Conservation (phyloP, 2,113 vertebrate species). For the Pithys albifrons region DNA sequence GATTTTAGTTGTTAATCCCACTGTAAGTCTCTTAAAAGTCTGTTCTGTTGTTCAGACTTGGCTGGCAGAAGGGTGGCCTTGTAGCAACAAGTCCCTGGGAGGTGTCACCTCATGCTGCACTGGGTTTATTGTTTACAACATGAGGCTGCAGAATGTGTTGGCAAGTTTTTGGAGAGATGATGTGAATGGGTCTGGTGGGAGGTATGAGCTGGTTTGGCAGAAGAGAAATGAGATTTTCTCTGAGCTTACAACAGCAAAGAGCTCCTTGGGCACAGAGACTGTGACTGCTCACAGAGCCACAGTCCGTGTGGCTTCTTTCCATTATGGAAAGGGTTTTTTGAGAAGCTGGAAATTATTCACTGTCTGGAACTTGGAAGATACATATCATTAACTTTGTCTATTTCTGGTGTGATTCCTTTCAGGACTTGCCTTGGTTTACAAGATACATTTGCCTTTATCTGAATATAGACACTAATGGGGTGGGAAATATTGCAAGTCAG, state of each 20-base stretch:
- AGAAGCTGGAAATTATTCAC: not conserved
- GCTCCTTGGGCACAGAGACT: not conserved
- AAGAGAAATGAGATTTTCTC: not conserved
- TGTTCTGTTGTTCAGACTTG: not conserved
- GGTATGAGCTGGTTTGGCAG: not conserved
- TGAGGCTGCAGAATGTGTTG: not conserved
- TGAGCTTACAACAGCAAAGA: not conserved
- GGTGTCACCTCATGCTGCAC: not conserved
- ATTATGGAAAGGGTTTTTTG: not conserved
- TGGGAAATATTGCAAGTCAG: not conserved
- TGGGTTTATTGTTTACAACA: not conserved
- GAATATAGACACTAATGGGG: not conserved
- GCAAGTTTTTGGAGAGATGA: not conserved
- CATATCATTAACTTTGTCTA: not conserved
- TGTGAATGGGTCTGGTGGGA: not conserved
- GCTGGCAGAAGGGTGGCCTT: not conserved
- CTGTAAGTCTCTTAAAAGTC: not conserved
- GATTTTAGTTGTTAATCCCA: not conserved
- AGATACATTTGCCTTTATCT: not conserved
- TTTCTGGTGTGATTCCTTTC: not conserved
- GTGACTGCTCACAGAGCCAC: fast-evolving
- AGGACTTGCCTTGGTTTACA: not conserved
- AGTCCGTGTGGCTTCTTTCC: not conserved
- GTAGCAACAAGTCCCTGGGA: not conserved
- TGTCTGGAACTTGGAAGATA: not conserved